Percentiles rank a stretch among this genome's conserved stretches.
These are phyloP conservation scores for Scolopax mira DNA, from an alignment of 2,113 vertebrate genomes.

Conservation along the genomic window DNA sequence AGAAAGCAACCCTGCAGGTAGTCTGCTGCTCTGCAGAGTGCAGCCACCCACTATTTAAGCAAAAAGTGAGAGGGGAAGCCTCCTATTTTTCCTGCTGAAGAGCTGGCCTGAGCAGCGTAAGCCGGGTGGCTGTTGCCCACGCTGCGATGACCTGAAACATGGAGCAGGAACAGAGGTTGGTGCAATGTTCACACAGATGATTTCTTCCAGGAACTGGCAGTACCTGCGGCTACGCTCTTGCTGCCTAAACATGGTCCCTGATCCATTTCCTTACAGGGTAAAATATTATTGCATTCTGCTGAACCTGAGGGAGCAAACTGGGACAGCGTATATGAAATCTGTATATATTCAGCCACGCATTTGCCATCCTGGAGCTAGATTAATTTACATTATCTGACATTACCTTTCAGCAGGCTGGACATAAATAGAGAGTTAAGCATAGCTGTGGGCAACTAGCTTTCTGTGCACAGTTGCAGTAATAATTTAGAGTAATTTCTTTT, in stretches of 20 bases:
- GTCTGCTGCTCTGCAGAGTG: neutral
- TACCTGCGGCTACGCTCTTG: rapidly evolving
- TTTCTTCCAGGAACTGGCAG: neutral
- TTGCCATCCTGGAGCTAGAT: neutral
- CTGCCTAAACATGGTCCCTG: neutral
- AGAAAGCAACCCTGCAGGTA: neutral
- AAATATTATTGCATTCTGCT: neutral
- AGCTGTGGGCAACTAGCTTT: neutral
- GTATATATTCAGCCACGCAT: neutral
- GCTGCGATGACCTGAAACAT: rapidly evolving
- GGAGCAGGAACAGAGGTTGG: rapidly evolving
- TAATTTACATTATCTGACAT: neutral
- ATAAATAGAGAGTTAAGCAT: neutral
- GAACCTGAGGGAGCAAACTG: neutral
- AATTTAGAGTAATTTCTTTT: neutral
- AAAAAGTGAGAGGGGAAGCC: neutral
- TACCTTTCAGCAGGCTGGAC: neutral
- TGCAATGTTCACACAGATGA: neutral
- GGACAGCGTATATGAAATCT: neutral
- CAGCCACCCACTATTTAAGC: neutral
- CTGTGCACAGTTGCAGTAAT: neutral
- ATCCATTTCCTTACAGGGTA: neutral
- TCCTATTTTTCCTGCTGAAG: neutral
- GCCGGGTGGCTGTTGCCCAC: rapidly evolving
- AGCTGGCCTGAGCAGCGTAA: neutral